Evolutionary conservation across 2,113 vertebrate species (phyloP), one percentile per base, ranked within the genome.

Genomic region (Pimephales promelas): DNA sequence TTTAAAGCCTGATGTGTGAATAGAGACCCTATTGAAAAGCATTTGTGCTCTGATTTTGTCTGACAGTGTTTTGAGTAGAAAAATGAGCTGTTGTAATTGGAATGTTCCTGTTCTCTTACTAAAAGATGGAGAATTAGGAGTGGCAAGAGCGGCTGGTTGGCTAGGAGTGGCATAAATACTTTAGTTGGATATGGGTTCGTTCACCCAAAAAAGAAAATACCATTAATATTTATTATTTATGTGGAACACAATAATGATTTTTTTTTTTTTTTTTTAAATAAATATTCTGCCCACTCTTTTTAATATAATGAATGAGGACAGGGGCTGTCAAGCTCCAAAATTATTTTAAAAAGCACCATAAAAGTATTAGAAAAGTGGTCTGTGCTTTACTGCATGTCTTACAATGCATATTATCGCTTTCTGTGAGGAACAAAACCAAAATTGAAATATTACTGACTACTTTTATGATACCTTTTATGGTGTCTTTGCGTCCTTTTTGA

Each of bases 21-120:
- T 28, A 66, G 61, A 52, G 61, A 49, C 40, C 43, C 78, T n/a
- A 45, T 66, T 80, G 43, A 80, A 66, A 34, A 10, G 59, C 59
- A 66, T 80, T 52, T 80, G 24, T 49, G 7, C 31, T 66, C 24
- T 80, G 78, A 80, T 80, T 66, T 52, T 80, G 18, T 80, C 78
- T 80, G 78, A 80, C 43, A 80, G 45, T 47, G 61, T 80, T 31
- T 66, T 66, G 61, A 78, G 36, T 78, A 62, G 56, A 66, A 34
- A 52, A 64, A 52, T 66, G 5, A 34, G 78, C 57, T 45, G 56
- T 45, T 79, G 57, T 14, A 34, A 34, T 31, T 49, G 61, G 78
- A 80, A 80, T 80, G 61, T 66, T 66, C 26, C 18, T 9, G 24
- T 66, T 66, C 76, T 64, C 24, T 64, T 11, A 79, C 56, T 36